Conservation (phyloP, 2,113 vertebrate species). For the Dicentrarchus labrax region DNA sequence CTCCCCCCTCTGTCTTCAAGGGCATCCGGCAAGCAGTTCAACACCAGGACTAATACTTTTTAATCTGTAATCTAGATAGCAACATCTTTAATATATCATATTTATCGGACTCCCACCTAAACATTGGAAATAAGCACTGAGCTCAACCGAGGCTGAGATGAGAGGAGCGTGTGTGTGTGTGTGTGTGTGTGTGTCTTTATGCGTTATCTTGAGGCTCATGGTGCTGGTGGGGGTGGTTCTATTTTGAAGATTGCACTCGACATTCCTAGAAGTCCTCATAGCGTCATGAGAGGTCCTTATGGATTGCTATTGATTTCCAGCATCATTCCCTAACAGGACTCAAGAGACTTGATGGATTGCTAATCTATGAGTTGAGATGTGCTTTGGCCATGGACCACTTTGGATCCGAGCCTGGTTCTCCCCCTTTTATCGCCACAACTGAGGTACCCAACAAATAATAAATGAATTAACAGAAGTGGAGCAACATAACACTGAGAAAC, state of each 20-base stretch:
- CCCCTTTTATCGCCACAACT: slow-evolving; percentile 41
- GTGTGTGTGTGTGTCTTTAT: not conserved
- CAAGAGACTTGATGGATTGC: slow-evolving; percentile 74
- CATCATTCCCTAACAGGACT: slow-evolving; percentile 67
- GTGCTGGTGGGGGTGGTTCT: slow-evolving; percentile 26
- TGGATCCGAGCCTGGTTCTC: slow-evolving; percentile 58
- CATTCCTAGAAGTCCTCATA: slow-evolving; percentile 76
- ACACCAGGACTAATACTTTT: slow-evolving; percentile 6
- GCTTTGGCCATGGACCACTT: slow-evolving; percentile 69
- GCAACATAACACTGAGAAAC: slow-evolving; percentile 38
- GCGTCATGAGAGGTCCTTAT: slow-evolving; percentile 64
- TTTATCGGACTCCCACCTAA: slow-evolving; percentile 9
- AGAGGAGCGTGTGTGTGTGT: slow-evolving; percentile 1
- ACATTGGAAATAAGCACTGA: slow-evolving; percentile 13
- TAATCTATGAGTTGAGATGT: slow-evolving; percentile 72
- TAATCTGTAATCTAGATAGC: slow-evolving; percentile 39
- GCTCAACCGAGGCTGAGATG: slow-evolving; percentile 8
- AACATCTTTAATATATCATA: slow-evolving; percentile 45
- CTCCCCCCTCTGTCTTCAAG: not conserved
- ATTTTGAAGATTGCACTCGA: slow-evolving; percentile 62
- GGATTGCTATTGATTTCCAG: slow-evolving; percentile 77
- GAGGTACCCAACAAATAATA: slow-evolving; percentile 70
- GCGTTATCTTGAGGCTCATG: slow-evolving; percentile 9
- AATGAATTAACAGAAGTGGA: slow-evolving; percentile 70
- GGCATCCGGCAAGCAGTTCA: not conserved